Evolutionary conservation across 2,113 vertebrate species (phyloP).

Genomic region (Sceloporus tristichus): DNA sequence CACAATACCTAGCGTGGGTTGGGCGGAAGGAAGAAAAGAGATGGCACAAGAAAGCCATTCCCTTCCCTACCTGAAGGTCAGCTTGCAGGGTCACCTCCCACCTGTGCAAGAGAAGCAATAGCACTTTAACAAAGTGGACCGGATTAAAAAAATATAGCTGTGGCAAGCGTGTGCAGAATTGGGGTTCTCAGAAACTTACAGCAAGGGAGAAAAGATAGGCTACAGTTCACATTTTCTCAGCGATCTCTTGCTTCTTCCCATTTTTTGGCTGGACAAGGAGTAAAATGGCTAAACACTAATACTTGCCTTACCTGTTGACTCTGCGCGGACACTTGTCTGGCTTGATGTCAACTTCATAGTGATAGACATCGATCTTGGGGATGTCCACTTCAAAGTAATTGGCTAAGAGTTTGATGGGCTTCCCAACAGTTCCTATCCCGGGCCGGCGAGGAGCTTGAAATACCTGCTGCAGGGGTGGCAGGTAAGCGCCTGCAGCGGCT

Average conservation of each 20-base stretch:
- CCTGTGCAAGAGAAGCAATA: fast-evolving
- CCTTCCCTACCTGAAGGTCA: background rate
- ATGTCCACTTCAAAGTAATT: slow-evolving; percentile 99
- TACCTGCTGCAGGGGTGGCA: slow-evolving; percentile 97
- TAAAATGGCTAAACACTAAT: slow-evolving; percentile 34
- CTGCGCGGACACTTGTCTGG: slow-evolving; percentile 98
- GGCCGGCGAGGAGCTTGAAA: slow-evolving; percentile 97
- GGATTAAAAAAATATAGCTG: background rate
- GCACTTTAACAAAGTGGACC: background rate
- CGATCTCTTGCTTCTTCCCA: background rate
- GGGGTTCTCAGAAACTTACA: background rate
- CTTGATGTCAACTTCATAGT: slow-evolving; percentile 99
- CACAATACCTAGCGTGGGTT: background rate
- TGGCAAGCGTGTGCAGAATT: background rate
- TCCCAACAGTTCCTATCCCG: slow-evolving; percentile 98
- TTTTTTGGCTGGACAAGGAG: background rate
- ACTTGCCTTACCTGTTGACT: slow-evolving; percentile 94
- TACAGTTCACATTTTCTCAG: background rate
- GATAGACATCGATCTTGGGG: slow-evolving; percentile 98
- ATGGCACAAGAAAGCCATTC: background rate
- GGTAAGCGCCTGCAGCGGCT: slow-evolving; percentile 94
- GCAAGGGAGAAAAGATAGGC: background rate
- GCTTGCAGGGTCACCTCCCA: background rate
- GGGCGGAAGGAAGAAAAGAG: background rate
- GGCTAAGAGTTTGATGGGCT: slow-evolving; percentile 98